Percentiles rank a stretch among this genome's conserved stretches.
Evolutionary conservation across 2,888 invertebrate genomes (phyloP).

Genomic region (Tetrapedia diversipes): DNA sequence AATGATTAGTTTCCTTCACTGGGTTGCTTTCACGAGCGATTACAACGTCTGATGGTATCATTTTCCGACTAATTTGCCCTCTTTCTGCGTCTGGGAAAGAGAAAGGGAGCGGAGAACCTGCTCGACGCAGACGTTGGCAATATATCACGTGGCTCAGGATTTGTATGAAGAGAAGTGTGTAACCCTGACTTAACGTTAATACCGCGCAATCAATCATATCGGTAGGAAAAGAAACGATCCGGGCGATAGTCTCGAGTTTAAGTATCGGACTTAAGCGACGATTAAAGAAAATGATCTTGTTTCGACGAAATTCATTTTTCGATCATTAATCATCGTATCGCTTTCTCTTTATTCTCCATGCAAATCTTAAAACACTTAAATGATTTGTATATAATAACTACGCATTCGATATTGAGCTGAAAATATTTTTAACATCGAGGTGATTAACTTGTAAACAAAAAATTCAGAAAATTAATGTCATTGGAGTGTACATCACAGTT

Average conservation of each 20-base stretch:
- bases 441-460: too few relatives aligned
- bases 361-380: too few relatives aligned
- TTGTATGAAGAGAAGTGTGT: conserved; percentile 82
- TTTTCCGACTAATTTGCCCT: conserved; percentile 74
- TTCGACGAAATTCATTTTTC: neutral
- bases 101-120: conserved; percentile 75
- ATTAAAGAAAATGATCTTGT: conserved; percentile 13
- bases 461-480: too few relatives aligned
- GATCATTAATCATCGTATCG: conserved; percentile 13
- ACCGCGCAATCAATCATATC: conserved; percentile 80
- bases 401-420: too few relatives aligned
- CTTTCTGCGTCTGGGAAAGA: conserved; percentile 49
- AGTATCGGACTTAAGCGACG: conserved; percentile 18
- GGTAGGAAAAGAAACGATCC: conserved; percentile 64
- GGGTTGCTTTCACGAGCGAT: conserved; percentile 46
- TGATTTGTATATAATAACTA: too few relatives aligned
- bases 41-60: conserved; percentile 59
- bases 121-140: conserved; percentile 77
- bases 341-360: neutral
- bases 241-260: conserved; percentile 17
- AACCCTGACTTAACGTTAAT: conserved; percentile 80
- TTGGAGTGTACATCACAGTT: too few relatives aligned
- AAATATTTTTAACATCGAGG: too few relatives aligned
- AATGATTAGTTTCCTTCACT: conserved; percentile 53
- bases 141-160: conserved; percentile 80